Evolutionary conservation across 37 sponge, comb jelly and placozoan genomes (phyloP).

Genomic region (Spongilla lacustris): DNA sequence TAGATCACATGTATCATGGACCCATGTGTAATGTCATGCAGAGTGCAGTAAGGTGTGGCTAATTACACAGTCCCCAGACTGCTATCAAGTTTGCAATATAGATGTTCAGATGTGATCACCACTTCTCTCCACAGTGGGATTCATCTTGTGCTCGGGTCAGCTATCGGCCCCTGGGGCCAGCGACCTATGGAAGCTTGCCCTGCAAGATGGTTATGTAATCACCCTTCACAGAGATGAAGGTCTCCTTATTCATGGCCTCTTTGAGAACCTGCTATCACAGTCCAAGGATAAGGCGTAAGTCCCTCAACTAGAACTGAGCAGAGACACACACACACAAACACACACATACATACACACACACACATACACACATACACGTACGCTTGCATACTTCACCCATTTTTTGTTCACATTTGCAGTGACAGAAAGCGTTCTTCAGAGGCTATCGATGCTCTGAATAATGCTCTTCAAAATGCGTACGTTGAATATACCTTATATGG

Average conservation of each 20-base stretch:
- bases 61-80: too few relatives aligned
- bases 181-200: slow-evolving; percentile 87
- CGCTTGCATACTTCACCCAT: neutral
- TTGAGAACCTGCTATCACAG: slow-evolving; percentile 59
- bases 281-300: slow-evolving; percentile 64
- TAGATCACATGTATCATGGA: too few relatives aligned
- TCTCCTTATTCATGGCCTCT: slow-evolving; percentile 60
- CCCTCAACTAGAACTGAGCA: neutral
- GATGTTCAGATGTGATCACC: neutral
- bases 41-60: too few relatives aligned
- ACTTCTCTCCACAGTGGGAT: slow-evolving; percentile 53
- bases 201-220: slow-evolving; percentile 83
- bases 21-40: too few relatives aligned
- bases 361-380: neutral
- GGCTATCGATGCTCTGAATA: slow-evolving; percentile 44
- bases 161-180: slow-evolving; percentile 49
- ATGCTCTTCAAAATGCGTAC: slow-evolving; percentile 73
- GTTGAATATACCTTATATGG: slow-evolving; percentile 5
- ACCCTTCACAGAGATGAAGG: slow-evolving; percentile 72
- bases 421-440: slow-evolving; percentile 60
- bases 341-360: neutral
- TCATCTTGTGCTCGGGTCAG: slow-evolving; percentile 68
- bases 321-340: neutral
- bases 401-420: slow-evolving; percentile 4
- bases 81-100: too few relatives aligned